Evolutionary conservation across 1,140 invertebrate species (phyloP).

Genomic region (Cyrtorhinus lividipennis): DNA sequence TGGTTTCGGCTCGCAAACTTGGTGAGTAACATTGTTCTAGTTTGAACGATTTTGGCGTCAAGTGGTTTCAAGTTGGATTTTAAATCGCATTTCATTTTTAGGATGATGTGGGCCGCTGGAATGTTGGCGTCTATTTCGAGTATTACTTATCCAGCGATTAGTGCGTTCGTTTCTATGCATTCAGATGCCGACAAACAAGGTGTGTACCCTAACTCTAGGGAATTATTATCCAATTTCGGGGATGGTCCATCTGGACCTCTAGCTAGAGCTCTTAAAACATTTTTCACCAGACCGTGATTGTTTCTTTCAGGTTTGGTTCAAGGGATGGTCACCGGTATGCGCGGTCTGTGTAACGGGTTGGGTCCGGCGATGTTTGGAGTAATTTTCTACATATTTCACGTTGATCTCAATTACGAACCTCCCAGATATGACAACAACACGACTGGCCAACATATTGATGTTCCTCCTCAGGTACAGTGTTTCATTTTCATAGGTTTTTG

Average conservation of each 20-base stretch:
- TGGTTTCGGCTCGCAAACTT: slow-evolving; percentile 74
- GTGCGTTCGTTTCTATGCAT: slow-evolving; percentile 94
- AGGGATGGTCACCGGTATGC: slow-evolving; percentile 93
- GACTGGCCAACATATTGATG: slow-evolving; percentile 34
- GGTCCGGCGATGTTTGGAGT: slow-evolving; percentile 94
- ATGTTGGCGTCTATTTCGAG: slow-evolving; percentile 86
- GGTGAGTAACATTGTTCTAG: slow-evolving; percentile 38
- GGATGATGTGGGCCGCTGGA: slow-evolving; percentile 99
- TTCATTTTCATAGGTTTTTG: too few relatives aligned
- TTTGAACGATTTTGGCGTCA: too few relatives aligned
- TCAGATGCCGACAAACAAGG: slow-evolving; percentile 93
- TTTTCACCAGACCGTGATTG: too few relatives aligned
- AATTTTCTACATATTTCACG: slow-evolving; percentile 97
- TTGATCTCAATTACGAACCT: slow-evolving; percentile 74
- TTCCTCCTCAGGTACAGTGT: slow-evolving; percentile 39
- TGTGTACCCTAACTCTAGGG: slow-evolving; percentile 28
- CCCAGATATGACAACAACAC: slow-evolving; percentile 30
- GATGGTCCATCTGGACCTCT: too few relatives aligned
- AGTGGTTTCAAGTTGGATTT: too few relatives aligned
- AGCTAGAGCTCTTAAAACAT: too few relatives aligned
- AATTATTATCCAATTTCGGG: too few relatives aligned
- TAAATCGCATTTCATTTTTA: slow-evolving; percentile 28
- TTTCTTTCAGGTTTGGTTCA: slow-evolving; percentile 66
- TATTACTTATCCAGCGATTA: slow-evolving; percentile 98
- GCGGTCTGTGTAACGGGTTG: slow-evolving; percentile 77